Conservation (phyloP, 2,113 vertebrate species). For the Poecile atricapillus region DNA sequence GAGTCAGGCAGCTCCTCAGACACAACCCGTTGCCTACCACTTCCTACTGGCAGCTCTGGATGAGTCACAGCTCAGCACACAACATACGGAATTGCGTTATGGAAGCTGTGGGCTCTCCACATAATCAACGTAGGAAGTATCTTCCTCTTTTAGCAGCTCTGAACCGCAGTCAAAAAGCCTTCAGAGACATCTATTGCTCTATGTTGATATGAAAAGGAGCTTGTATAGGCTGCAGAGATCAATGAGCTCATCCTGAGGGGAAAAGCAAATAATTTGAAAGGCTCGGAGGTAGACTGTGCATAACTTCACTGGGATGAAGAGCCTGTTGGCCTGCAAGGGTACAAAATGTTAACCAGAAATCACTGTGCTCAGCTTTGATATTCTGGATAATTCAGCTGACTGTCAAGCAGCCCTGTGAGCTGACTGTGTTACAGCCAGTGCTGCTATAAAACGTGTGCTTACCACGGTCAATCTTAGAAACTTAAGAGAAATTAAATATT, state of each 20-base stretch:
- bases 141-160: background rate
- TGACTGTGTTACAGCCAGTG: background rate
- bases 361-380: background rate
- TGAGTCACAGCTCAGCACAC: background rate
- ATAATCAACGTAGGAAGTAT: background rate
- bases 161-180: background rate
- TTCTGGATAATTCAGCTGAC: background rate
- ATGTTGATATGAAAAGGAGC: background rate
- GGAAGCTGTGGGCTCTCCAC: background rate
- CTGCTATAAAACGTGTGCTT: background rate
- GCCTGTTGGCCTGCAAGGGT: background rate
- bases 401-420: background rate
- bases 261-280: background rate
- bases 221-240: background rate
- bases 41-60: background rate
- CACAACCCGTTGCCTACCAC: background rate
- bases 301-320: background rate
- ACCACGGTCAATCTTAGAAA: background rate
- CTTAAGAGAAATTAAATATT: background rate
- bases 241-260: background rate
- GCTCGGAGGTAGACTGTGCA: background rate
- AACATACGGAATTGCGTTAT: background rate
- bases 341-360: background rate
- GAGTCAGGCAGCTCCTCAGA: constrained; percentile 34
- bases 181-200: background rate